A percentile compares a stretch with the other conserved stretches of the same genome.
These are phyloP conservation scores for Orthosia cruda DNA, from an alignment of 2,888 invertebrate species.

Conservation along the genomic window DNA sequence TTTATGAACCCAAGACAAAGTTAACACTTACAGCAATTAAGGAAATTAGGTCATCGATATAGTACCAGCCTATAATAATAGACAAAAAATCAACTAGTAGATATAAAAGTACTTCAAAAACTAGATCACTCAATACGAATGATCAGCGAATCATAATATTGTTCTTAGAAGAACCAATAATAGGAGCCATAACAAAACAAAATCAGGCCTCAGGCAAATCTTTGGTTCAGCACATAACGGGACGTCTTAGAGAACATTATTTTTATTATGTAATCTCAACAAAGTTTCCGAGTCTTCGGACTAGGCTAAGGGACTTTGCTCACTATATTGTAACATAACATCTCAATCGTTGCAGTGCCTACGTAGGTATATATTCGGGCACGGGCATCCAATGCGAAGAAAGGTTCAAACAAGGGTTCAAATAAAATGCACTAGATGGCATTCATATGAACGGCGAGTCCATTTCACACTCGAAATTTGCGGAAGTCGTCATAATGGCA, in stretches of 20 bases:
- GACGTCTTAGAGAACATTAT: conserved; percentile 45
- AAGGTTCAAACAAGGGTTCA: no score
- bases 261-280: conserved; percentile 57
- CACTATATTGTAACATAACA: not conserved
- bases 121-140: not conserved
- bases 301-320: not conserved
- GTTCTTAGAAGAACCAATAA: conserved; percentile 35
- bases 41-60: not conserved
- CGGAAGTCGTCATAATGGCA: no score
- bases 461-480: no score
- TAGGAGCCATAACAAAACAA: conserved; percentile 24
- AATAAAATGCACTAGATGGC: no score
- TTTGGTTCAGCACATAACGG: conserved; percentile 28
- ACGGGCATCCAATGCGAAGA: no score
- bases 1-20: not conserved
- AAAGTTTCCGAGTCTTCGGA: conserved; percentile 32
- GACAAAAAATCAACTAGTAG: not conserved
- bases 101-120: not conserved
- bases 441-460: no score
- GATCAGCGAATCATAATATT: conserved; percentile 37
- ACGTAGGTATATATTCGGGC: no score
- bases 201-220: conserved; percentile 20
- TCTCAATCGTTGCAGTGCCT: no score
- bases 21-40: not conserved
- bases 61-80: not conserved